phyloP scores from a whole-genome alignment of 2,888 invertebrate species.

The Hirtodrosophila histrioides region DNA sequence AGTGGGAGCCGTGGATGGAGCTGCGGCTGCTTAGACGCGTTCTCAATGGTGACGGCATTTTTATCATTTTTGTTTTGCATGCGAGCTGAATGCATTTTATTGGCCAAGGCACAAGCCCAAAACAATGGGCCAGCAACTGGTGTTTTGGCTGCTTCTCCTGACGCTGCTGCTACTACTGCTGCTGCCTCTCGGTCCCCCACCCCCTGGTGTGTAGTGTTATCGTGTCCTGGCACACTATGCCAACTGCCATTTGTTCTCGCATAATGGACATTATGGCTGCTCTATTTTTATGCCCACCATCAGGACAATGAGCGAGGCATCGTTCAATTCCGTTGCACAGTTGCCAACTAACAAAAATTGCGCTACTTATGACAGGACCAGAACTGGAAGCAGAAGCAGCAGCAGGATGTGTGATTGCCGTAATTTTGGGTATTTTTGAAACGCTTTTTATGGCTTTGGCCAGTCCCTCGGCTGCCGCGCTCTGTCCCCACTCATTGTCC shows the following conservation, averaged over 20 bases:
- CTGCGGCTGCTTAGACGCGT: slow-evolving; percentile 73
- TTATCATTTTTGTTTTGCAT: slow-evolving; percentile 75
- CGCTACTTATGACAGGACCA: slow-evolving; percentile 22
- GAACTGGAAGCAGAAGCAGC: background rate
- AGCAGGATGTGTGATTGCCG: slow-evolving; percentile 43
- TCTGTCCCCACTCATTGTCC: slow-evolving; percentile 35
- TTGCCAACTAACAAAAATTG: slow-evolving; percentile 40
- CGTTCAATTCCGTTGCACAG: slow-evolving; percentile 40
- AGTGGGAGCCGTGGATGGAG: slow-evolving; percentile 44
- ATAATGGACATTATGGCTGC: slow-evolving; percentile 84
- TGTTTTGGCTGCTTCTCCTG: slow-evolving; percentile 40
- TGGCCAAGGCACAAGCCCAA: slow-evolving; percentile 63
- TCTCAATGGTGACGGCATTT: slow-evolving; percentile 76
- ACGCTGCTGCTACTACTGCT: slow-evolving; percentile 5
- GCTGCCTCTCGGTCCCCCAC: background rate
- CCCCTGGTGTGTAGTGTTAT: slow-evolving; percentile 46
- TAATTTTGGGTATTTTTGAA: slow-evolving; percentile 67
- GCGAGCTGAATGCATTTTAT: slow-evolving; percentile 74
- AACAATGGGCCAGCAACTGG: slow-evolving; percentile 72
- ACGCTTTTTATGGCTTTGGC: slow-evolving; percentile 36
- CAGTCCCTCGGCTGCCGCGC: slow-evolving; percentile 10
- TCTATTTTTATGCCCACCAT: slow-evolving; percentile 73
- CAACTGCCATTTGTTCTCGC: slow-evolving; percentile 83
- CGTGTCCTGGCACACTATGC: slow-evolving; percentile 61
- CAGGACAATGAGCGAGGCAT: slow-evolving; percentile 59